phyloP scores from a whole-genome alignment of 1,140 invertebrate genomes.

The Leptonema lineaticorne region DNA sequence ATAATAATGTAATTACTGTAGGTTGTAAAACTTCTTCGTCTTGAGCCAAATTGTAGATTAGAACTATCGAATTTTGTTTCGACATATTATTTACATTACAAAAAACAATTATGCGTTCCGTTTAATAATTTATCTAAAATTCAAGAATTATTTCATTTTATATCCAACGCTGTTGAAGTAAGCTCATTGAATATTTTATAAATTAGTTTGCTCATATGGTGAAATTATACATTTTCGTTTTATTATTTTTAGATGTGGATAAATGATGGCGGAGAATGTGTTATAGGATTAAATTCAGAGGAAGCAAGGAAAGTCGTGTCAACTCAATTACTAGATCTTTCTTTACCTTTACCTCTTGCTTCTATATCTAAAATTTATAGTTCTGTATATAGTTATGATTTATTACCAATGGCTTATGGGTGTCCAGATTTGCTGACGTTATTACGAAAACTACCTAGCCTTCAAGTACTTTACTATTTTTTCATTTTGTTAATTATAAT shows the following conservation, averaged over 20 bases:
- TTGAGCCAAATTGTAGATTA: constrained; percentile 83
- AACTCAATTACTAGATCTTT: constrained; percentile 25
- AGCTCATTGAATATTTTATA: not conserved
- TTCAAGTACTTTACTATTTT: constrained; percentile 36
- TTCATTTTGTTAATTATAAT: no score
- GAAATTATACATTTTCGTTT: not conserved
- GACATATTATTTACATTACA: constrained; percentile 94
- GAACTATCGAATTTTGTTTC: constrained; percentile 92
- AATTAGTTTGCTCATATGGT: not conserved
- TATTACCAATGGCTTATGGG: constrained; percentile 37
- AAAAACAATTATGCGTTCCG: constrained; percentile 86
- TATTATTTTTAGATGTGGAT: constrained; percentile 33
- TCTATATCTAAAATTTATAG: constrained; percentile 31
- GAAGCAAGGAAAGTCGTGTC: constrained; percentile 29
- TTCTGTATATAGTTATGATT: constrained; percentile 28
- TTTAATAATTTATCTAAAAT: constrained; percentile 94
- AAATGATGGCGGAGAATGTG: constrained; percentile 38
- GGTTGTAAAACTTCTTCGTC: constrained; percentile 81
- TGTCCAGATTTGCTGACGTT: constrained; percentile 35
- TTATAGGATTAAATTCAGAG: constrained; percentile 25
- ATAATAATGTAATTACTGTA: no score
- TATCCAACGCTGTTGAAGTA: constrained; percentile 81
- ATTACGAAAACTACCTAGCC: constrained; percentile 27
- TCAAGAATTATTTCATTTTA: constrained; percentile 88
- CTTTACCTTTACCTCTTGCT: constrained; percentile 34